phyloP scores from a whole-genome alignment of 2,113 vertebrate species.

The Halichoeres trimaculatus region DNA sequence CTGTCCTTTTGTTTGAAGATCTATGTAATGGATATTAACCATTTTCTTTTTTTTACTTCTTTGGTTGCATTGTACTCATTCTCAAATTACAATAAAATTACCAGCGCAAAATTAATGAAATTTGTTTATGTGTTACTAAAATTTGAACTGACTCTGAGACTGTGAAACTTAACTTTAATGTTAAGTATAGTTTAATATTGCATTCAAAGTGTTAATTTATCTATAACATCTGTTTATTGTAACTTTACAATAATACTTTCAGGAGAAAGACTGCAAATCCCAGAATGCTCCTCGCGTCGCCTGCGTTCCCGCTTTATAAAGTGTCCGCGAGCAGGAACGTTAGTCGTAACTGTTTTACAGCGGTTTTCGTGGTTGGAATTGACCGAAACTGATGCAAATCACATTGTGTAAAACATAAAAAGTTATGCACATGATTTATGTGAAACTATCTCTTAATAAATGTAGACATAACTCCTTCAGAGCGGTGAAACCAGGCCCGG shows the following conservation, averaged over 20 bases:
- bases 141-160: too few species aligned
- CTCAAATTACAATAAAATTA: too few species aligned
- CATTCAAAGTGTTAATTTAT: too few species aligned
- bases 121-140: too few species aligned
- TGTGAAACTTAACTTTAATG: too few species aligned
- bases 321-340: slow-evolving; percentile 11
- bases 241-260: not conserved
- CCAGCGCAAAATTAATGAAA: too few species aligned
- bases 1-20: too few species aligned
- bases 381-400: accelerated
- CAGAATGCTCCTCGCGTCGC: slow-evolving; percentile 39
- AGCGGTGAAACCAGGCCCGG: accelerated
- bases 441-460: not conserved
- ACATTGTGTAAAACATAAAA: accelerated
- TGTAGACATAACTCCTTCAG: not conserved
- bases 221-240: not conserved
- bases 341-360: not conserved
- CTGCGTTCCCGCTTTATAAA: not conserved
- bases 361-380: accelerated
- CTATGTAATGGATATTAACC: too few species aligned
- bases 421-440: accelerated
- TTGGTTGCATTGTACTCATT: too few species aligned
- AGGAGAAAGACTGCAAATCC: slow-evolving; percentile 61
- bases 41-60: too few species aligned
- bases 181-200: too few species aligned